Evolutionary conservation across 2,797 vertebrate genomes (phyloP), one percentile per base, ranked within the genome.

Genomic region (Garrulus glandarius): DNA sequence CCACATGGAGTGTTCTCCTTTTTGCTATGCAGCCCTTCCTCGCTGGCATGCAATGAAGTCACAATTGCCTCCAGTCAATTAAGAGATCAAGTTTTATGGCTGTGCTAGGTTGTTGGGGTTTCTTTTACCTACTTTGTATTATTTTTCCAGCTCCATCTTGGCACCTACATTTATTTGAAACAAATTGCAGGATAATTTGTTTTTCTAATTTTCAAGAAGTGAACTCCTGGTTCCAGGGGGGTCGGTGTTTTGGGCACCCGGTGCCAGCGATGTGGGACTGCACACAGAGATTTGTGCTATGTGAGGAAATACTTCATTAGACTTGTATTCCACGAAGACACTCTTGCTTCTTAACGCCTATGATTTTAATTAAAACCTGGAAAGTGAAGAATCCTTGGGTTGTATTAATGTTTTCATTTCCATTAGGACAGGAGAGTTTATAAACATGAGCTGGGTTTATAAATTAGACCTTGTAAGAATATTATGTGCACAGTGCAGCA

Each of bases 281-380:
- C 96, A 96, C 95, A 96, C 95, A 94, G 97, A 97, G 95, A 95
- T 96, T 94, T 97, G 95, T 97, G 94, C 95, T 95, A 74, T 96
- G 94, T 90, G 97, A 95, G 92, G 90, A 98, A 97, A 96, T 98
- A 97, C 97, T 98, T 98, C 98, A 98, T 98, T 98, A 98, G 96
- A 97, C 96, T 98, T 97, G 91, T 97, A 97, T 98, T 98, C 97
- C 98, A 97, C 11, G 39, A 98, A 98, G 98, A 94, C 95, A 84
- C 89, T 97, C 97, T 97, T 53, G 70, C 96, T 98, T 97, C 97
- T 97, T 97, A 98, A 98, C 30, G 97, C 98, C 97, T 97, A 95
- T 97, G 98, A 98, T 98, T 98, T 98, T 98, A 98, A 98, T 98
- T 98, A 98, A 98, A 98, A 98, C 97, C 97, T 97, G 97, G 94